These are phyloP conservation scores for Paracentrotus lividus DNA, from an alignment of 53 echinoderm and acorn worm species.

Conservation along the genomic window DNA sequence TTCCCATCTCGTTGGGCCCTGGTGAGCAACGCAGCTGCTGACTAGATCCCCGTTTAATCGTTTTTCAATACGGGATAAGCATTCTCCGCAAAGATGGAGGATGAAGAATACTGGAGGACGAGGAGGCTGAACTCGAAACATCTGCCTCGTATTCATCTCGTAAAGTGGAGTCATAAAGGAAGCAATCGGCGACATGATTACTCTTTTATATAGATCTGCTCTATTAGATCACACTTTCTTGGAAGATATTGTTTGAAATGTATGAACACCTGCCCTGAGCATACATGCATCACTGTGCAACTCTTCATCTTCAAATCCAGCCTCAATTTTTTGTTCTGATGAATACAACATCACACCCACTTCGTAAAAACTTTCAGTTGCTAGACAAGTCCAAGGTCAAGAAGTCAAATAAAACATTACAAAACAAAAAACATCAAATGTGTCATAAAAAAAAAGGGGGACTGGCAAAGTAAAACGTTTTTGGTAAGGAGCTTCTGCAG, in stretches of 20 bases:
- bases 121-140: slow-evolving; percentile 45
- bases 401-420: no score
- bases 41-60: slow-evolving; percentile 48
- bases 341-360: background rate
- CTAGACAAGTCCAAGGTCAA: background rate
- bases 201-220: slow-evolving; percentile 14
- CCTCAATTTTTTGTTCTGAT: background rate
- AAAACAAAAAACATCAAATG: no score
- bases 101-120: background rate
- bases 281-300: background rate
- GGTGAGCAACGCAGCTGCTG: slow-evolving; percentile 17
- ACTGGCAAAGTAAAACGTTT: no score
- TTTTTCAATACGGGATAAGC: slow-evolving; percentile 56
- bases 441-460: no score
- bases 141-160: slow-evolving; percentile 38
- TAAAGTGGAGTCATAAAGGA: slow-evolving; percentile 43
- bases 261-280: slow-evolving; percentile 11
- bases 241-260: slow-evolving; percentile 21
- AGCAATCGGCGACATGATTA: background rate
- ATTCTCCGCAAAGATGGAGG: slow-evolving; percentile 49
- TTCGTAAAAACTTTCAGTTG: background rate
- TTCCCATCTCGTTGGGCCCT: slow-evolving; percentile 14
- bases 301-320: background rate
- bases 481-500: no score
- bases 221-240: slow-evolving; percentile 45